Base-by-base conservation (phyloP, 1,140 invertebrate genomes). In the Plodia interpunctella region DNA sequence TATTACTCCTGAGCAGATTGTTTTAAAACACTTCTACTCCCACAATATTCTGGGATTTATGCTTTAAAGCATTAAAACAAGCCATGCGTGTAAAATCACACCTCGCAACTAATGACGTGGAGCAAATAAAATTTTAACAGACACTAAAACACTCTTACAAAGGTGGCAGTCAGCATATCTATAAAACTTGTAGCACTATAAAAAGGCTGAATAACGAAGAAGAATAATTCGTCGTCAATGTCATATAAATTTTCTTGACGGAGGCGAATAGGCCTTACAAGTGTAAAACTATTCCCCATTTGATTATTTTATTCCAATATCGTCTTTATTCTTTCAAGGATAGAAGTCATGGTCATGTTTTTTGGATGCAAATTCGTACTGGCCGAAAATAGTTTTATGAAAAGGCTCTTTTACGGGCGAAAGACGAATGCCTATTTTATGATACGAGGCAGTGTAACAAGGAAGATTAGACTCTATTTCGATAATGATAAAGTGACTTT, bases 61-160 rank as follows among this genome's bases (percentile, higher is more conserved):
- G 15, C n/a, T 44, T n/a, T n/a, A 15, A 44, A 44, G 15, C 38
- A 44, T 44, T 44, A 44, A 44, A 44, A n/a, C 38, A 17, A 17
- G 38, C 38, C 38, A 44, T 44, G 38, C 38, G 38, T 44, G 38
- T 44, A 44, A 44, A 44, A 44, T 44, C 38, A 44, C 38, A 44
- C 38, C 38, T 44, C 38, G 8, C 38, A 17, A 44, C 38, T 44
- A 44, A 44, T 44, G 38, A 44, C 38, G 38, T 44, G 38, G 38
- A 6, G 13, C 38, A 44, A 44, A 44, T 44, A 44, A 44, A 44
- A 44, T 17, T 44, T 44, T 44, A 44, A 44, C 38, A 15, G 38
- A 44, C n/a, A 44, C 38, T 44, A 44, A 44, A 32, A n/a, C 15
- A 15, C 15, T 44, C 38, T n/a, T 15, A 44, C 38, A 44, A 44